Base-by-base conservation (phyloP, 2,797 vertebrate genomes). In the Sebastes elongatus region DNA sequence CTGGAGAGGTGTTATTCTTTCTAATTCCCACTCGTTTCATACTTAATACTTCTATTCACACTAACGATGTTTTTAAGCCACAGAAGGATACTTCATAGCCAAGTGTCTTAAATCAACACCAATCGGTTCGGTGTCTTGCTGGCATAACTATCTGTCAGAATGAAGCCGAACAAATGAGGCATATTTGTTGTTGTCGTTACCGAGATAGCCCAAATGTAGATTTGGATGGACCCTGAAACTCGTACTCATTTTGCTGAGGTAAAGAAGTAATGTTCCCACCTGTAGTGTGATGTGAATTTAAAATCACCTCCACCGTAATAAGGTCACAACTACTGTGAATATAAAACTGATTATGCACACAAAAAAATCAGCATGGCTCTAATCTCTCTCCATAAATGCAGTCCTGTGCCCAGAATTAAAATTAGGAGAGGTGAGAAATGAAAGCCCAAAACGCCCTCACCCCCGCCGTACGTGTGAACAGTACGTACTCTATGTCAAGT, bases 301-400 rank as follows among this genome's bases (percentile, higher is more conserved):
- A 80, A 82, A 69, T 65, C 28, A 23, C 13, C n/a, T 22, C 60
- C 10, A 13, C 46, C 66, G 42, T 30, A 76, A 82, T 38, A 62
- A 68, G 74, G 78, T 76, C 76, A 76, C 57, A 81, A 66, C 80
- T 74, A 10, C 59, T 80, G 69, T 81, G 77, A 81, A 77, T 81
- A 81, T 59, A 71, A 85, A 79, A 74, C 20, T 53, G 66, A 86
- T 80, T 81, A 63, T 71, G 78, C 71, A 52, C 42, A 59, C 49
- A 28, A 7, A 78, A 30, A 74, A 46, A 30, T 68, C 78, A 67
- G 53, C 73, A 66, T 67, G 59, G 65, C 56, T 78, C 42, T 80
- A 72, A 81, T 81, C 42, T 49, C 53, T 61, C n/a, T 28, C 53
- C 6, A 57, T 72, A 63, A 86, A 71, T 35, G 52, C 60, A 59